Evolutionary conservation across 2,888 invertebrate species (phyloP).

Genomic region (Drosophila glabriapex): DNA sequence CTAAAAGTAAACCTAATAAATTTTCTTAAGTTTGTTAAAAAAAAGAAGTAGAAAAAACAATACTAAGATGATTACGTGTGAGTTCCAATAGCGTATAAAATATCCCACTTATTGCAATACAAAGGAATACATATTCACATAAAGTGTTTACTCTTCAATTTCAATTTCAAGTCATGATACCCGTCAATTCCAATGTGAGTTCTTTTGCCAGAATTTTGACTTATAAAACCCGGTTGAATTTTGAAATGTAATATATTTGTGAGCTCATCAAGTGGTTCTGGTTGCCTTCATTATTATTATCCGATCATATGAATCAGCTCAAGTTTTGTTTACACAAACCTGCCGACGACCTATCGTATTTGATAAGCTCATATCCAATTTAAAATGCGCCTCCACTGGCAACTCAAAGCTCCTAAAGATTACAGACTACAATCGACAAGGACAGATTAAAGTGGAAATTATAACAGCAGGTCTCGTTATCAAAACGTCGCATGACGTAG

Average conservation of each 20-base stretch:
- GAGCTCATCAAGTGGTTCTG: neutral
- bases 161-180: constrained; percentile 39
- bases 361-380: constrained; percentile 4
- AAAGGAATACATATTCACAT: constrained; percentile 15
- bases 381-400: constrained; percentile 1
- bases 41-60: neutral
- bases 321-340: neutral
- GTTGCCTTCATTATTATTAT: neutral
- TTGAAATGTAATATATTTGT: neutral
- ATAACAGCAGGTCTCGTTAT: constrained; percentile 28
- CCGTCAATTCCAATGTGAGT: neutral
- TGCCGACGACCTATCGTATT: neutral
- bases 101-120: neutral
- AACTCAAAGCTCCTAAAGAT: constrained; percentile 32
- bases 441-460: neutral
- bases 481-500: constrained; percentile 35
- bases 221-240: neutral
- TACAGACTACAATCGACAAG: neutral
- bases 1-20: neutral
- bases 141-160: constrained; percentile 15
- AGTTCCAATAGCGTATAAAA: neutral
- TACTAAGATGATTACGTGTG: neutral
- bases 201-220: neutral
- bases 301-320: neutral
- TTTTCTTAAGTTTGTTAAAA: neutral